phyloP scores from a whole-genome alignment of 2,888 invertebrate species.

The Drosophila lutescens region DNA sequence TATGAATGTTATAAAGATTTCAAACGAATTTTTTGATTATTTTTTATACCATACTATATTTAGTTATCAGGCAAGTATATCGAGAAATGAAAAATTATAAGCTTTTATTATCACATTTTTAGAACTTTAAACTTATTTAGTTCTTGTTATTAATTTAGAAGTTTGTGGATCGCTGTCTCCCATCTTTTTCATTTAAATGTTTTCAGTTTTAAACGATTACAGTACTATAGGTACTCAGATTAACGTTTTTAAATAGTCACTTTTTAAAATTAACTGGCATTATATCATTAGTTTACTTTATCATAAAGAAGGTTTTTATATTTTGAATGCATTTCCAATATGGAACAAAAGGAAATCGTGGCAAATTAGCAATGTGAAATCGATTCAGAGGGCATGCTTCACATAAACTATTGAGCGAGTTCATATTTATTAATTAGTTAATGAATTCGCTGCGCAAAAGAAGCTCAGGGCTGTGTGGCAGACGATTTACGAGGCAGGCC shows the following conservation, averaged over 20 bases:
- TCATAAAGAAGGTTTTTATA: too few relatives aligned
- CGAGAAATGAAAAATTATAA: not conserved
- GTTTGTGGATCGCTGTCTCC: too few relatives aligned
- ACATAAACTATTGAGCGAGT: slow-evolving; percentile 16
- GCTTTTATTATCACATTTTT: not conserved
- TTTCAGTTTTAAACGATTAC: too few relatives aligned
- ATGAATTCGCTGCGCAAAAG: slow-evolving; percentile 43
- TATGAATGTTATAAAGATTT: not conserved
- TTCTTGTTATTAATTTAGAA: too few relatives aligned
- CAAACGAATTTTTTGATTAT: not conserved
- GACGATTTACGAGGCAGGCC: slow-evolving; percentile 46
- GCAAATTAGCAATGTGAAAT: slow-evolving; percentile 19
- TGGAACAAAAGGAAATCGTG: not conserved
- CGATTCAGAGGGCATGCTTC: slow-evolving; percentile 48
- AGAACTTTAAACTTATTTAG: too few relatives aligned
- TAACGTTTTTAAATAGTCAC: too few relatives aligned
- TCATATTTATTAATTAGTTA: slow-evolving; percentile 47
- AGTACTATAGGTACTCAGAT: too few relatives aligned
- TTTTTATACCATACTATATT: not conserved
- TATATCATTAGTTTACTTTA: too few relatives aligned
- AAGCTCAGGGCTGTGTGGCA: slow-evolving; percentile 30
- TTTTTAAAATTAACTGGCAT: too few relatives aligned
- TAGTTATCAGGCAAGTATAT: not conserved
- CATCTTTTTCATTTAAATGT: too few relatives aligned
- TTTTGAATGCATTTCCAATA: not conserved